Percentiles rank a stretch among this genome's conserved stretches.
Evolutionary conservation across 2,113 vertebrate genomes (phyloP).

Genomic region (Tamias sibiricus): DNA sequence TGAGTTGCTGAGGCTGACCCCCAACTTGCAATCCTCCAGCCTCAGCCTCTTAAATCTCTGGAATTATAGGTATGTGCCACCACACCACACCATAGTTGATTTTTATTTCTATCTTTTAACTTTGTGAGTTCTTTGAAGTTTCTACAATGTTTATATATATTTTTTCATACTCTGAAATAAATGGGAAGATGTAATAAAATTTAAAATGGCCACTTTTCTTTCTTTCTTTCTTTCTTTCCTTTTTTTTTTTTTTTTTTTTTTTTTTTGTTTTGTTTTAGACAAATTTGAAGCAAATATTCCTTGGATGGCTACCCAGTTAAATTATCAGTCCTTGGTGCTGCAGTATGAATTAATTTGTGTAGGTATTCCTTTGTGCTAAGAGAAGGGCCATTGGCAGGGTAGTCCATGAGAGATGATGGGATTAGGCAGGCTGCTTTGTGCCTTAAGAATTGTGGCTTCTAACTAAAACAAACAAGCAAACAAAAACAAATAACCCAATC

Average conservation of each 20-base stretch:
- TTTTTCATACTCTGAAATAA: background rate
- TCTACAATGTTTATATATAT: background rate
- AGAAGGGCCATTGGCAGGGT: background rate
- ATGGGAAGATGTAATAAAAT: background rate
- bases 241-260: too few species aligned
- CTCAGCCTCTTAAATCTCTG: too few species aligned
- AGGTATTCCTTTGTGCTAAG: background rate
- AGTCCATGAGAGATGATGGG: background rate
- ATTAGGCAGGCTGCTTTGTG: background rate
- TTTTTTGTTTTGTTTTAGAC: slow-evolving; percentile 12
- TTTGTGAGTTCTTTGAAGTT: slow-evolving; percentile 13
- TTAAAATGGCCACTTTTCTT: background rate
- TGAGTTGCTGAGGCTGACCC: too few species aligned
- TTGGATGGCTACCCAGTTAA: slow-evolving; percentile 14
- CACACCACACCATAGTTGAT: background rate
- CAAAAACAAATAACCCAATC: too few species aligned
- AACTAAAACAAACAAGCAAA: too few species aligned
- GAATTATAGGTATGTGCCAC: too few species aligned
- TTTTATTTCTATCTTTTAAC: slow-evolving; percentile 51
- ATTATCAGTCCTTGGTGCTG: background rate
- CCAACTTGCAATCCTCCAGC: too few species aligned
- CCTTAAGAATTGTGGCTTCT: background rate
- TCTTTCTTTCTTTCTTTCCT: too few species aligned
- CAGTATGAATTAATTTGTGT: background rate
- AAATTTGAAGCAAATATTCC: slow-evolving; percentile 34